Evolutionary conservation across 2,113 vertebrate species (phyloP).

Genomic region (Pardalotus punctatus): DNA sequence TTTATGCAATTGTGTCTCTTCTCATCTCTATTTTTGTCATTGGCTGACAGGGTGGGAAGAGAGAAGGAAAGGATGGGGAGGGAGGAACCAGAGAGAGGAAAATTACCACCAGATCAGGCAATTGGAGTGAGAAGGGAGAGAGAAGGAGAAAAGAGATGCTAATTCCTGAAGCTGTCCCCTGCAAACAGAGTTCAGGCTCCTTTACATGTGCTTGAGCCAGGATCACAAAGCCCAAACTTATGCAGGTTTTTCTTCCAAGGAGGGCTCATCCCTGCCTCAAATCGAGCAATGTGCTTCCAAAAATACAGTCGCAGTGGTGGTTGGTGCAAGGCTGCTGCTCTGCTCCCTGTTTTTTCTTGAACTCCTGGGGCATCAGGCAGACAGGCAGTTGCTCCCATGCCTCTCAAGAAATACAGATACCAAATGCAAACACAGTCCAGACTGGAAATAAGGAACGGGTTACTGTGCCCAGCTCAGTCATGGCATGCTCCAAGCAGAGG

Average conservation of each 20-base stretch:
- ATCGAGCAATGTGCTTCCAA: not conserved
- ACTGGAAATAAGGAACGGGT: not conserved
- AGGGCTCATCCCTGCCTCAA: not conserved
- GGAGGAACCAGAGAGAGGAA: not conserved
- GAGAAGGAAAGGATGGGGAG: not conserved
- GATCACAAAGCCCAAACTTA: not conserved
- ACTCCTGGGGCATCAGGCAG: not conserved
- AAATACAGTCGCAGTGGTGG: rapidly evolving
- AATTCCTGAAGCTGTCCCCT: not conserved
- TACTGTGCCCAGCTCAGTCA: not conserved
- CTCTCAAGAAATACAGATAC: too few species aligned
- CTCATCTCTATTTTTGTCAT: conserved; percentile 16
- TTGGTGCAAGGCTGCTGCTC: not conserved
- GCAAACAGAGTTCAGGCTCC: not conserved
- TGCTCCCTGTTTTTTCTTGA: not conserved
- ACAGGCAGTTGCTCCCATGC: rapidly evolving
- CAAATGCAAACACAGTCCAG: not conserved
- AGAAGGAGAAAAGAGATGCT: not conserved
- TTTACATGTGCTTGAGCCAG: not conserved
- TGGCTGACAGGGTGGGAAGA: conserved; percentile 15
- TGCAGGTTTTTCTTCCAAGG: not conserved
- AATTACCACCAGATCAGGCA: not conserved
- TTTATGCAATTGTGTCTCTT: not conserved
- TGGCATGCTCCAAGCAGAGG: not conserved
- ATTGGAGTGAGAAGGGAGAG: not conserved